Conservation (phyloP, 2,113 vertebrate species). For the Mormyrus lacerda region DNA sequence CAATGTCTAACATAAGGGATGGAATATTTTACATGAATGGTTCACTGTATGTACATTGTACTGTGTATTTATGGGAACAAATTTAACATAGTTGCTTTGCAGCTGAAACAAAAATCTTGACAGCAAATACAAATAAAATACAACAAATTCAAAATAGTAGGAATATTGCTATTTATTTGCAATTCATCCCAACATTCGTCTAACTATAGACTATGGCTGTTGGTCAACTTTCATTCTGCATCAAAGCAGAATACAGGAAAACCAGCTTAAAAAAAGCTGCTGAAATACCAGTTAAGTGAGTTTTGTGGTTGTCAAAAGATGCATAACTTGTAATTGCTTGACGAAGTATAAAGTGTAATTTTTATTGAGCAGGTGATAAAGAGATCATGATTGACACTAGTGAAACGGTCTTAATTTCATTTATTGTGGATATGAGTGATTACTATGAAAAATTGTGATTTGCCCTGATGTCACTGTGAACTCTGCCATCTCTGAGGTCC, state of each 20-base stretch:
- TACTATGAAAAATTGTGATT: too few species aligned
- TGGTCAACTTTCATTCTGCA: neutral
- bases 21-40: neutral
- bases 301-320: neutral
- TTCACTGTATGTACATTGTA: neutral
- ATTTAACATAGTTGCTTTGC: neutral
- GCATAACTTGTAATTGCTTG: too few species aligned
- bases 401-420: too few species aligned
- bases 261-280: neutral
- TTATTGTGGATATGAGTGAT: too few species aligned
- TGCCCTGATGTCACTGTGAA: too few species aligned
- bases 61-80: neutral
- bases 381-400: too few species aligned
- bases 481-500: too few species aligned
- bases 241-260: neutral
- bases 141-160: too few species aligned
- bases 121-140: neutral
- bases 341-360: too few species aligned
- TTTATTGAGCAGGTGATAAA: too few species aligned
- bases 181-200: neutral
- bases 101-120: neutral
- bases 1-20: neutral
- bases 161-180: too few species aligned
- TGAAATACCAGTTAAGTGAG: neutral
- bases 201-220: neutral